Percentiles rank a stretch among this genome's conserved stretches.
Evolutionary conservation across 2,797 vertebrate species (phyloP).

Genomic region (Myotis pilosus): DNA sequence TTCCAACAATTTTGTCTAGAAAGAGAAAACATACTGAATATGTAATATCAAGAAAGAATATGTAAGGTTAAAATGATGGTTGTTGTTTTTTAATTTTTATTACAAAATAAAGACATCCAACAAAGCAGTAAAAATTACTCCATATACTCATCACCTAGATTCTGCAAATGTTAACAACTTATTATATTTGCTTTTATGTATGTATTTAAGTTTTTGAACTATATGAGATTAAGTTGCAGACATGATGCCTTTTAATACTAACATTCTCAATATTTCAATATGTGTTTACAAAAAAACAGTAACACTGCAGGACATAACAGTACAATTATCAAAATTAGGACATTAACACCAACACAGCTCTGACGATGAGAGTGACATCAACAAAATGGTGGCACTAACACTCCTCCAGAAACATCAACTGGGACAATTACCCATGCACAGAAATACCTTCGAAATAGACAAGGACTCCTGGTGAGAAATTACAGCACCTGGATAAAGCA

Average conservation of each 20-base stretch:
- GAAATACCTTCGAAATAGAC: not conserved
- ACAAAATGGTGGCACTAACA: not conserved
- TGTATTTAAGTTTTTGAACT: not conserved
- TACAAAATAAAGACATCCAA: not conserved
- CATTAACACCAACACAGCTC: not conserved
- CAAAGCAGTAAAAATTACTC: not conserved
- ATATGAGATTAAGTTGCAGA: not conserved
- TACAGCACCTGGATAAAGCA: not conserved
- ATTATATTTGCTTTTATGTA: not conserved
- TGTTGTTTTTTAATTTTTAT: not conserved
- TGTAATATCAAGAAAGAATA: not conserved
- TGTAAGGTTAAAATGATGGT: not conserved
- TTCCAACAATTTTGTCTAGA: not conserved
- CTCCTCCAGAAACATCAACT: not conserved
- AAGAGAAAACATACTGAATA: not conserved
- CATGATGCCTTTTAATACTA: not conserved
- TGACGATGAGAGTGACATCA: not conserved
- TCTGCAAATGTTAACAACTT: conserved; percentile 1
- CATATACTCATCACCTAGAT: not conserved
- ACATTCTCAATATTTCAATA: not conserved
- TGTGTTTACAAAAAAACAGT: not conserved
- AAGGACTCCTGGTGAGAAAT: not conserved
- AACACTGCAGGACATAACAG: not conserved
- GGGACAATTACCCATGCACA: not conserved
- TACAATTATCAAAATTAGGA: not conserved